These are phyloP conservation scores for Latheticus oryzae DNA, from an alignment of 2,888 invertebrate genomes.

Conservation along the genomic window DNA sequence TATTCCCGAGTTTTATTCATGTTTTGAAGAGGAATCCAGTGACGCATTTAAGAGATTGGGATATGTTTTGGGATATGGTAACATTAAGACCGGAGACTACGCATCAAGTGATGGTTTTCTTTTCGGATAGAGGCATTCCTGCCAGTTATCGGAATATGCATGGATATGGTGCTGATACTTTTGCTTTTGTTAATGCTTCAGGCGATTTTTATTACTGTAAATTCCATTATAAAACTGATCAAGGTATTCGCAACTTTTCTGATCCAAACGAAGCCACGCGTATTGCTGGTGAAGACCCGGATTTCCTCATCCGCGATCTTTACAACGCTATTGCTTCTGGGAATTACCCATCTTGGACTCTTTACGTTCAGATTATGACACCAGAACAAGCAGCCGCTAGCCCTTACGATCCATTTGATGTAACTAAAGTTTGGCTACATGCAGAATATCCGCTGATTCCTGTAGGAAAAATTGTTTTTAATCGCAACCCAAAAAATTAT, in stretches of 20 bases:
- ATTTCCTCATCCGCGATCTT: slow-evolving; percentile 88
- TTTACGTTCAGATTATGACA: slow-evolving; percentile 90
- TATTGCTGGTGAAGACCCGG: slow-evolving; percentile 83
- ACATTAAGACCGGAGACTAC: slow-evolving; percentile 87
- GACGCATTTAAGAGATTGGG: slow-evolving; percentile 88
- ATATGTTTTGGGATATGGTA: slow-evolving; percentile 97
- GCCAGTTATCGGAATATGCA: slow-evolving; percentile 78
- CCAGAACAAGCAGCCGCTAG: slow-evolving; percentile 83
- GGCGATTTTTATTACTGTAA: slow-evolving; percentile 83
- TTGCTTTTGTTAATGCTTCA: slow-evolving; percentile 85
- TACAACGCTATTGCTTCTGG: slow-evolving; percentile 87
- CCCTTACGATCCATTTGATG: slow-evolving; percentile 91
- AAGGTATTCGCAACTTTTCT: slow-evolving; percentile 89
- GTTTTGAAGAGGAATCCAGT: slow-evolving; percentile 96
- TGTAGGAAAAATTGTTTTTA: slow-evolving; percentile 87
- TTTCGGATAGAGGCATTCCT: slow-evolving; percentile 83
- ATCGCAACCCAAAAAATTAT: slow-evolving; percentile 91
- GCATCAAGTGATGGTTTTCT: slow-evolving; percentile 87
- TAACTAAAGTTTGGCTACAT: slow-evolving; percentile 94
- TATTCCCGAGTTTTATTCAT: slow-evolving; percentile 96
- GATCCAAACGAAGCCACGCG: slow-evolving; percentile 74
- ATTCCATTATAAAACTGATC: slow-evolving; percentile 92
- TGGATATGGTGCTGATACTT: slow-evolving; percentile 95
- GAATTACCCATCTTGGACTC: slow-evolving; percentile 81
- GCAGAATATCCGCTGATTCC: slow-evolving; percentile 87